These are phyloP conservation scores for Sebastes steindachneri DNA, from an alignment of 2,797 vertebrate species.

Conservation along the genomic window DNA sequence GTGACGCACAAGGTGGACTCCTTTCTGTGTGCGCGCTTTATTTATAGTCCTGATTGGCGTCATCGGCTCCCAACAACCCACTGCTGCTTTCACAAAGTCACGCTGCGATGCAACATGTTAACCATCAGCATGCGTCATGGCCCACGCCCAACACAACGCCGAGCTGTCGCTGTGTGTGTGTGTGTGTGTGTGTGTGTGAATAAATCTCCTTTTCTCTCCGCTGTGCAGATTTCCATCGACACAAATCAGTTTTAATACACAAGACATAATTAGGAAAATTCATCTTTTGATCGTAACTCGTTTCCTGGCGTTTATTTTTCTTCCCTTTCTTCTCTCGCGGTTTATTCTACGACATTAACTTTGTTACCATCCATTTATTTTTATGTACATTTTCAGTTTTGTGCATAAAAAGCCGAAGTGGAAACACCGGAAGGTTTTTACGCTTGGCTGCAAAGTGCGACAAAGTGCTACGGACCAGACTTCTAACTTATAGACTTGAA, in stretches of 20 bases:
- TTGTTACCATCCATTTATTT: background rate
- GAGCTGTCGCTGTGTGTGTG: background rate
- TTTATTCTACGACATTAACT: background rate
- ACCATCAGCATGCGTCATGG: constrained; percentile 42
- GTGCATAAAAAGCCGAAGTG: no score
- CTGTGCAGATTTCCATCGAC: background rate
- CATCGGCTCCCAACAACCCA: constrained; percentile 40
- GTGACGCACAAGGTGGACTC: constrained; percentile 55
- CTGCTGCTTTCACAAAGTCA: constrained; percentile 45
- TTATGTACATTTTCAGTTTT: background rate
- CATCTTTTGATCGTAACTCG: no score
- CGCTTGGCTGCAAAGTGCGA: no score
- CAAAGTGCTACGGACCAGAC: no score
- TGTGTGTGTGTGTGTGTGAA: background rate
- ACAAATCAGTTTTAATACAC: background rate
- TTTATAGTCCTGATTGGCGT: constrained; percentile 55
- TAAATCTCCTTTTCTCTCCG: background rate
- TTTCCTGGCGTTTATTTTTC: background rate
- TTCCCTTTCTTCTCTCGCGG: background rate
- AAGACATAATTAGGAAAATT: background rate
- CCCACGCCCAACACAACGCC: constrained; percentile 15
- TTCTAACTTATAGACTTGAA: no score
- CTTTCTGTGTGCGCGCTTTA: constrained; percentile 28
- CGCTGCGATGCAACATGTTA: constrained; percentile 62
- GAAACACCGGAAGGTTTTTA: no score